Percentiles rank a stretch among this genome's conserved stretches.
Evolutionary conservation across 2,888 invertebrate genomes (phyloP).

Genomic region (Pterostichus niger): DNA sequence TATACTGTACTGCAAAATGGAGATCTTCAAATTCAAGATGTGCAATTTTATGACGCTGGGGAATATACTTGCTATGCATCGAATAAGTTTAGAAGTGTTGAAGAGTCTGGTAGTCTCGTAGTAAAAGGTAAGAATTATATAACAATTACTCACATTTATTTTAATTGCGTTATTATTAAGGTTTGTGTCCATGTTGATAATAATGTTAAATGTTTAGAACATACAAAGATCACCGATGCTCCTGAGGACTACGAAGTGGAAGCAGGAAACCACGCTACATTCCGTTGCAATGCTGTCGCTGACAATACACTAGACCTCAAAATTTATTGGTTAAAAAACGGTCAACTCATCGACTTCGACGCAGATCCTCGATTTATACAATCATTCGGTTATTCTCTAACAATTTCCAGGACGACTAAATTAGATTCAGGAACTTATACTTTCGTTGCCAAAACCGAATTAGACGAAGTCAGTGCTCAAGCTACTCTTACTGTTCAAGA

Average conservation of each 20-base stretch:
- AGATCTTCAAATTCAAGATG: constrained; percentile 89
- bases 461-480: constrained; percentile 91
- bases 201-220: constrained; percentile 83
- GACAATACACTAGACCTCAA: constrained; percentile 89
- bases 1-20: constrained; percentile 89
- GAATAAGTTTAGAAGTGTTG: constrained; percentile 94
- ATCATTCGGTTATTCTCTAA: constrained; percentile 94
- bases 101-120: constrained; percentile 88
- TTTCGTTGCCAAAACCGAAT: constrained; percentile 93
- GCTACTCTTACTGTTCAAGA: constrained; percentile 97
- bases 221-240: constrained; percentile 91
- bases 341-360: constrained; percentile 92
- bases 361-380: constrained; percentile 90
- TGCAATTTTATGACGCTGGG: constrained; percentile 94
- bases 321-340: constrained; percentile 94
- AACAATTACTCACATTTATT: constrained; percentile 6
- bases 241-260: constrained; percentile 96
- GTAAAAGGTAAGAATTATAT: constrained; percentile 85
- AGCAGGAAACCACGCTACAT: constrained; percentile 93
- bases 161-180: not conserved
- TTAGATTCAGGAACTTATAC: constrained; percentile 97
- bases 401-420: constrained; percentile 95
- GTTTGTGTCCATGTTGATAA: too few relatives aligned
- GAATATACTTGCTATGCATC: constrained; percentile 94
- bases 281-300: constrained; percentile 95